Conservation (phyloP, 1,140 invertebrate genomes). For the Globodera rostochiensis region DNA sequence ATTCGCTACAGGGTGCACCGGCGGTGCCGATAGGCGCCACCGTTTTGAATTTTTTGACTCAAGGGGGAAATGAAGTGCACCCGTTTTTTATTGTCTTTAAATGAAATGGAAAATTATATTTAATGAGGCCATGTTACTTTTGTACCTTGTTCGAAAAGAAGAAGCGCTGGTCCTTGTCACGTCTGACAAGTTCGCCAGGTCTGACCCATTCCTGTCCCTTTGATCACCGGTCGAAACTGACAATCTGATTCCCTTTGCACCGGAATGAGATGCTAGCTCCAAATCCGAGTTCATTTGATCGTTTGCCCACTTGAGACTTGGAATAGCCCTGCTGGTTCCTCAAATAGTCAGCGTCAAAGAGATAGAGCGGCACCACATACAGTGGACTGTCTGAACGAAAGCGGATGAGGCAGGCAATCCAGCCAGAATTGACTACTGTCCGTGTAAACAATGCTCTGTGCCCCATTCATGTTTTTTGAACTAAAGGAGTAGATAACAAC, state of each 20-base stretch:
- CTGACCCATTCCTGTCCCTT: not conserved
- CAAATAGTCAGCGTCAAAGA: not conserved
- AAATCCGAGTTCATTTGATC: not conserved
- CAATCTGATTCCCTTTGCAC: not conserved
- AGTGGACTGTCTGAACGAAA: not conserved
- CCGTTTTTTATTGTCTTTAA: not conserved
- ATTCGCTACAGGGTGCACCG: too few relatives aligned
- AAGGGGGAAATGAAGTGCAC: too few relatives aligned
- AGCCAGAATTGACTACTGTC: not conserved
- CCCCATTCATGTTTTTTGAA: not conserved
- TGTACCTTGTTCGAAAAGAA: not conserved
- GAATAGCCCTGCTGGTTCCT: not conserved
- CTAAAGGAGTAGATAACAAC: not conserved
- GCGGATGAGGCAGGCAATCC: not conserved
- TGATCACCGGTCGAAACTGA: not conserved
- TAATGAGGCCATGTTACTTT: not conserved
- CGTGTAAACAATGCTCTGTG: not conserved
- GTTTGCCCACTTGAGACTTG: not conserved
- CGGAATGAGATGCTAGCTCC: not conserved
- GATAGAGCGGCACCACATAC: not conserved
- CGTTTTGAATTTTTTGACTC: too few relatives aligned
- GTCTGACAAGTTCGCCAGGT: not conserved
- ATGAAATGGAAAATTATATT: not conserved
- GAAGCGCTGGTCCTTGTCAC: not conserved
- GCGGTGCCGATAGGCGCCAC: too few relatives aligned